Conservation (phyloP, 2,113 vertebrate genomes). For the Antechinus stuartii region DNA sequence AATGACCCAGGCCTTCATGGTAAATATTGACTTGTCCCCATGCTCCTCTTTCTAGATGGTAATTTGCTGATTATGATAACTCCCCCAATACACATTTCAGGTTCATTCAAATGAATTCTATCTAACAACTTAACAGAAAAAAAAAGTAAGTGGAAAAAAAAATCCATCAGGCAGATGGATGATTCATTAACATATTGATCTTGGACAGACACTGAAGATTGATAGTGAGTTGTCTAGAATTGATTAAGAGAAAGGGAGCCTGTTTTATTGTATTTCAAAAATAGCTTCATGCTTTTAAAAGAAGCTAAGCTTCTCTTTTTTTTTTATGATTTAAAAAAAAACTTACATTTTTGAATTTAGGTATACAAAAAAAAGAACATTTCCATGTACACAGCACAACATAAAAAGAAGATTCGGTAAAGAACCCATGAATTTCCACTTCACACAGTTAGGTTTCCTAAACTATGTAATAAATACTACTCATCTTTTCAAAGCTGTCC, state of each 20-base stretch:
- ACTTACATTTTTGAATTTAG: too few relatives aligned
- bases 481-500: too few relatives aligned
- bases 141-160: background rate
- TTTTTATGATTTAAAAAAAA: too few relatives aligned
- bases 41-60: background rate
- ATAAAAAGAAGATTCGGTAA: too few relatives aligned
- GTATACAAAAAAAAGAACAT: too few relatives aligned
- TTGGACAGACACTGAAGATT: background rate
- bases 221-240: background rate
- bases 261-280: background rate
- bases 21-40: background rate
- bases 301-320: background rate
- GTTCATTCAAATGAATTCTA: background rate
- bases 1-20: background rate
- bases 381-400: too few relatives aligned
- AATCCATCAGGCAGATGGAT: background rate
- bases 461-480: too few relatives aligned
- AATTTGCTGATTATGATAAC: background rate
- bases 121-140: background rate
- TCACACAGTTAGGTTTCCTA: too few relatives aligned
- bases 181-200: background rate
- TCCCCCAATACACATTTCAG: background rate
- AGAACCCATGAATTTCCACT: too few relatives aligned
- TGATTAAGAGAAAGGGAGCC: background rate
- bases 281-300: background rate